Conservation (phyloP, 2,113 vertebrate species). For the Channa maculata region DNA sequence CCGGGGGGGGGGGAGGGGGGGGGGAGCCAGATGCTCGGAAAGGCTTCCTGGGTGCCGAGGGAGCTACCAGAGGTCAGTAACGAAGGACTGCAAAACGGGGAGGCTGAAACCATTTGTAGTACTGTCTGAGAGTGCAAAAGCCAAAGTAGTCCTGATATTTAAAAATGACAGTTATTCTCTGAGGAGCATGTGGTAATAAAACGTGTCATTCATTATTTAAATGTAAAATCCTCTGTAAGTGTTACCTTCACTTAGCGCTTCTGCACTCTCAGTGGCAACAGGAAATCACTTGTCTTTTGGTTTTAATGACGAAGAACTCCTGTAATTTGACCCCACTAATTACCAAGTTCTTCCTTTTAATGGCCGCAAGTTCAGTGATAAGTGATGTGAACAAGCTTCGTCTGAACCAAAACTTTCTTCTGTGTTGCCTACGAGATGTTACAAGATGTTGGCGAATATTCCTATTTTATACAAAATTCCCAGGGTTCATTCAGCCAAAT, state of each 20-base stretch:
- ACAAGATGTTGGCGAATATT: neutral
- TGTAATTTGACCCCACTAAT: neutral
- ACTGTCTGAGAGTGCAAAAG: constrained; percentile 32
- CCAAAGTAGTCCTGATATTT: neutral
- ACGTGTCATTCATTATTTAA: constrained; percentile 7
- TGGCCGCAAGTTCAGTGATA: neutral
- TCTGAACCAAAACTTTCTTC: neutral
- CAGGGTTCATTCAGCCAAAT: no score
- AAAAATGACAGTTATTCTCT: neutral
- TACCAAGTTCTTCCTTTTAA: neutral
- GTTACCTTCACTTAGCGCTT: neutral
- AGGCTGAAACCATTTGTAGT: constrained; percentile 41
- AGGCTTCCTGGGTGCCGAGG: constrained; percentile 31
- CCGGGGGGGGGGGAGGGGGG: no score
- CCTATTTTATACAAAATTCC: no score
- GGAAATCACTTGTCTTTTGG: no score
- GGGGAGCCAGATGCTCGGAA: constrained; percentile 55
- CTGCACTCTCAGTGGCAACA: neutral
- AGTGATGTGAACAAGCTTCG: neutral
- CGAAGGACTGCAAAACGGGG: constrained; percentile 46
- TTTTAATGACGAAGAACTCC: no score
- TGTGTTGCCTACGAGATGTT: constrained; percentile 6
- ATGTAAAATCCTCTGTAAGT: neutral
- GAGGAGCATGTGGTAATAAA: neutral
- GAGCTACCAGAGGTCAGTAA: constrained; percentile 48